Percentiles rank a stretch among this genome's conserved stretches.
phyloP scores from a whole-genome alignment of 2,888 invertebrate genomes.

The Rotaria sp. region DNA sequence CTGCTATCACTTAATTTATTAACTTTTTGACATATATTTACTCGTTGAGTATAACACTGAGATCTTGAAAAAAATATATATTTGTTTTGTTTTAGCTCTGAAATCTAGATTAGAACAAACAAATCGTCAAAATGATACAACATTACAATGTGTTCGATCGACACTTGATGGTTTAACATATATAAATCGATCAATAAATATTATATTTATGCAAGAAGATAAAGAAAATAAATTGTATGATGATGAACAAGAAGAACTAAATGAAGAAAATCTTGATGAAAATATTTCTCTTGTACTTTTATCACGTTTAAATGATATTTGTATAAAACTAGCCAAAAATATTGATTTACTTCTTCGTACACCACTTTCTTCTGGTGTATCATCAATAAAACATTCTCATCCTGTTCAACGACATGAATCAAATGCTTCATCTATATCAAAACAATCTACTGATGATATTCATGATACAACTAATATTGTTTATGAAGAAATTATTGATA shows the following conservation, averaged over 20 bases:
- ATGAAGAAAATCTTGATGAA: background rate
- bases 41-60: too few relatives aligned
- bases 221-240: background rate
- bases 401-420: background rate
- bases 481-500: background rate
- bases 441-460: background rate
- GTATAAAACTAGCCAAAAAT: constrained; percentile 8
- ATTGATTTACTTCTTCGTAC: constrained; percentile 2
- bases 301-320: background rate
- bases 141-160: constrained; percentile 11
- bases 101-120: background rate
- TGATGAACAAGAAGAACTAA: constrained; percentile 7
- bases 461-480: background rate
- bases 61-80: background rate
- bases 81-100: background rate
- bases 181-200: constrained; percentile 1
- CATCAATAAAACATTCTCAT: background rate
- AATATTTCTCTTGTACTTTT: background rate
- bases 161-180: constrained; percentile 23
- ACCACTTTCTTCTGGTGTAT: background rate
- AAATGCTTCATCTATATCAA: background rate
- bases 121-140: background rate
- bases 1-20: too few relatives aligned
- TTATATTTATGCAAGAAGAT: background rate
- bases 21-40: too few relatives aligned